These are phyloP conservation scores for Agrotis puta DNA, from an alignment of 2,888 invertebrate species.

Conservation along the genomic window DNA sequence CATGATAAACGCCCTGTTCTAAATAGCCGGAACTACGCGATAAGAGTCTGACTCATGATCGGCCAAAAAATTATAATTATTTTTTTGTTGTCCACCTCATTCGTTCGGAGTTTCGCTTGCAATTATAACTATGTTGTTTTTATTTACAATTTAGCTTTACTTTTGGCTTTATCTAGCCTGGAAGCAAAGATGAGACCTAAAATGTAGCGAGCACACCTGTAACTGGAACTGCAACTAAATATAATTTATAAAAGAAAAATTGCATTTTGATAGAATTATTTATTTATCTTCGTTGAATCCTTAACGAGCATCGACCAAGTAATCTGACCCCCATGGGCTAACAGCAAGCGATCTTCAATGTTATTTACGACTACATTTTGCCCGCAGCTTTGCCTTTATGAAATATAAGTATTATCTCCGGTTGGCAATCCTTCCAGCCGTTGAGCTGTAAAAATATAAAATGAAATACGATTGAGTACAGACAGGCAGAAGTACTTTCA, in stretches of 20 bases:
- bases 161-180: no score
- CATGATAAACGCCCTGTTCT: conserved; percentile 35
- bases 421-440: no score
- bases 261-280: no score
- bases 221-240: no score
- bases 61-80: conserved; percentile 6
- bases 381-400: background rate
- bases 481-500: background rate
- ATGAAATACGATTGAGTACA: no score
- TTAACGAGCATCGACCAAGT: background rate
- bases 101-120: background rate
- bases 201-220: no score
- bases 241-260: background rate
- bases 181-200: no score
- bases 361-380: background rate
- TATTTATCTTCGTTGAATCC: no score
- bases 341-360: no score
- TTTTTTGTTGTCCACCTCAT: conserved; percentile 4
- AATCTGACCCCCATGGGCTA: background rate
- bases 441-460: no score
- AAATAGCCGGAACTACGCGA: conserved; percentile 56
- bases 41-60: conserved; percentile 39
- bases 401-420: no score
- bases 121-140: background rate
- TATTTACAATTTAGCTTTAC: no score